phyloP scores from a whole-genome alignment of 1,140 invertebrate species.

The Sipha flava region DNA sequence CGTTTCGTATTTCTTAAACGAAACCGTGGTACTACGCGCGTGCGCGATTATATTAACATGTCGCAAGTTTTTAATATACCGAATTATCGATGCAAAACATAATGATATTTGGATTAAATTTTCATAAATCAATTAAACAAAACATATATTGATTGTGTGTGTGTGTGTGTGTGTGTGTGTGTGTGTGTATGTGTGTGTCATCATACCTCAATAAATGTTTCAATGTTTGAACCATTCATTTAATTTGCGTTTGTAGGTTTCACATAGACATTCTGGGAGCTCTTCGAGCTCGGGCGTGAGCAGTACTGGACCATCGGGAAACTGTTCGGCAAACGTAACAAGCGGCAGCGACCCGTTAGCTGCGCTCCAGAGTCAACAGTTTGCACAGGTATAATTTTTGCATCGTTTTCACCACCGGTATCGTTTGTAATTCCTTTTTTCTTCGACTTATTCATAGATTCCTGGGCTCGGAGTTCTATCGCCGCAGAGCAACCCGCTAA shows the following conservation, averaged over 20 bases:
- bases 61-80: no score
- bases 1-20: no score
- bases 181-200: no score
- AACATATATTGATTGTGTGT: no score
- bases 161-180: no score
- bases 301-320: slow-evolving; percentile 19
- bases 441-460: background rate
- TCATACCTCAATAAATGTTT: background rate
- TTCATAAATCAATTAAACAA: no score
- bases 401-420: no score
- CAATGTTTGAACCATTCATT: slow-evolving; percentile 7
- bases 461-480: slow-evolving; percentile 12
- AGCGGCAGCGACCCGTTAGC: slow-evolving; percentile 5
- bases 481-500: slow-evolving; percentile 13
- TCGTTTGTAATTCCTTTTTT: no score
- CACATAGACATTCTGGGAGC: slow-evolving; percentile 20
- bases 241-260: background rate
- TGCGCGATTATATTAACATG: no score
- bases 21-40: no score
- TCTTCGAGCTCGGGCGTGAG: slow-evolving; percentile 18
- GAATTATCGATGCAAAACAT: no score
- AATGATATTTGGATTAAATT: no score
- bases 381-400: slow-evolving; percentile 4
- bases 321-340: slow-evolving; percentile 9
- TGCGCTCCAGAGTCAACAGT: slow-evolving; percentile 14